These are phyloP conservation scores for Colletes gigas DNA, from an alignment of 1,140 invertebrate species.

Conservation along the genomic window DNA sequence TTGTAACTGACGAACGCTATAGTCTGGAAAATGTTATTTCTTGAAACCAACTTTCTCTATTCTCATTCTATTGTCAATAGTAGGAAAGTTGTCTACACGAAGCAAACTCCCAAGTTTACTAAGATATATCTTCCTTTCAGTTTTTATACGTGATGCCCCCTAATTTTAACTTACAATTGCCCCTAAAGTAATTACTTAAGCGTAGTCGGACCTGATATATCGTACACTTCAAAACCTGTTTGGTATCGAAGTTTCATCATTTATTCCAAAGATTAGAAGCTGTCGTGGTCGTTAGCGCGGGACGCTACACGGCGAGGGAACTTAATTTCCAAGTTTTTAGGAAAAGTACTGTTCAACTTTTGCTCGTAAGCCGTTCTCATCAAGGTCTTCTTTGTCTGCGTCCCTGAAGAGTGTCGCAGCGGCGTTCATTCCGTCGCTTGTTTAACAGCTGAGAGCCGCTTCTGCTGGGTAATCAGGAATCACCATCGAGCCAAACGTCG, in stretches of 20 bases:
- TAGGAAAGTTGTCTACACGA: no score
- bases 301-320: background rate
- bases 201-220: background rate
- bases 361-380: slow-evolving; percentile 10
- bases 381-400: background rate
- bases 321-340: slow-evolving; percentile 19
- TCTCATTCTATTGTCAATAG: no score
- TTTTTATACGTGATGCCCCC: no score
- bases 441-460: background rate
- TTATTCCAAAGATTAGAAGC: background rate
- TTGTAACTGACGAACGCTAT: no score
- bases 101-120: no score
- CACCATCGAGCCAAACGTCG: background rate
- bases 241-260: background rate
- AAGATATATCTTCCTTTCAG: no score
- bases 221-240: background rate
- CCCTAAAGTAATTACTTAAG: background rate
- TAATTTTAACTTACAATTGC: no score
- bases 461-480: background rate
- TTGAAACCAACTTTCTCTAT: no score
- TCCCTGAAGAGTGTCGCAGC: background rate
- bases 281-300: no score
- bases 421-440: background rate
- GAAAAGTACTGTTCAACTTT: background rate
- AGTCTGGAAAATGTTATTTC: no score